These are phyloP conservation scores for Marasmarcha lunaedactyla DNA, from an alignment of 2,888 invertebrate species.

Conservation along the genomic window DNA sequence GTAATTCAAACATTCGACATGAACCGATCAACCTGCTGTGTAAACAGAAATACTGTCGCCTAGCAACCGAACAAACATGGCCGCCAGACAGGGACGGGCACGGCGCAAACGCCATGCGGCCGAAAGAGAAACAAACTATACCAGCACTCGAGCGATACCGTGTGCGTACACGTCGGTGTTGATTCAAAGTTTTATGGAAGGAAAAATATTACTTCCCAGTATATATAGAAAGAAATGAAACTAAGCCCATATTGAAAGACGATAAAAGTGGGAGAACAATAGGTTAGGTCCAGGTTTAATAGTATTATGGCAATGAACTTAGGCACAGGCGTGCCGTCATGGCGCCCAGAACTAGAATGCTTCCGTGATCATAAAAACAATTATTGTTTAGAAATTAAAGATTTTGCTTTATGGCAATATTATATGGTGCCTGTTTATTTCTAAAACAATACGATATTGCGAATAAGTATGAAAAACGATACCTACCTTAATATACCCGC, in stretches of 20 bases:
- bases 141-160: conserved; percentile 5
- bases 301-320: neutral
- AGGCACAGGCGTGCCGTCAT: neutral
- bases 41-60: conserved; percentile 25
- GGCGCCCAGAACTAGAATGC: neutral
- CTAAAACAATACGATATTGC: too few relatives aligned
- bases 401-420: too few relatives aligned
- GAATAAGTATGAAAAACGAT: too few relatives aligned
- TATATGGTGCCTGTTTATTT: too few relatives aligned
- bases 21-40: conserved; percentile 14
- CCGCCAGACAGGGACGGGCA: conserved; percentile 10
- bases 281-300: neutral
- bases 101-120: neutral
- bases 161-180: conserved; percentile 8
- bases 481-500: too few relatives aligned
- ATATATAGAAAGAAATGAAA: conserved; percentile 20
- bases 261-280: neutral
- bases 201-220: conserved; percentile 40
- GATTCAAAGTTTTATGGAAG: conserved; percentile 40
- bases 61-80: conserved; percentile 22
- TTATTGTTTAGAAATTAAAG: neutral
- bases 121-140: conserved; percentile 17
- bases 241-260: conserved; percentile 6
- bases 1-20: too few relatives aligned
- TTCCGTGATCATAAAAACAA: conserved; percentile 2